Evolutionary conservation across 2,113 vertebrate genomes (phyloP), one percentile per base, ranked within the genome.

Genomic region (Rhinolophus sinicus): DNA sequence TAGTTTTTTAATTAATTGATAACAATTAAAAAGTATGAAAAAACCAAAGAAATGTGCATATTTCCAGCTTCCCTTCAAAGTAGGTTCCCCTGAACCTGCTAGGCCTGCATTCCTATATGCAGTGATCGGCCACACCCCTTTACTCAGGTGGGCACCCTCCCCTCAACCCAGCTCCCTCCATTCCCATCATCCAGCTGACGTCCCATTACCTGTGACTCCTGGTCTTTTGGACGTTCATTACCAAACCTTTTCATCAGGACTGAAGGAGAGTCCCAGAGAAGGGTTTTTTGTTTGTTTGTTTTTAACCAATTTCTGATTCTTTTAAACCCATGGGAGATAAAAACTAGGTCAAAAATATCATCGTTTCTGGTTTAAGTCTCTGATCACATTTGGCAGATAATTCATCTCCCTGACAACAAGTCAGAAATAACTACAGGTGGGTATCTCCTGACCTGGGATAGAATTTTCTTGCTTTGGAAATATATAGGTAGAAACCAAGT

Each of bases 371-470:
- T 56, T 54, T 18, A 56, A 92, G 28, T 81, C 10, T 87, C 88
- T 80, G 52, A 65, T 95, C 50, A 69, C 24, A 84, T 81, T 64
- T 97, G 52, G 13, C 73, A 80, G 52, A 44, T 88, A 50, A 52
- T 16, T 28, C 77, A 33, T 65, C 30, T 90, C 24, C 52, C 28
- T 44, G 38, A 88, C 26, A 80, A 50, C 7, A 76, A 90, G 60
- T 33, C 44, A 92, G 65, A 50, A 83, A 54, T 94, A 90, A 90
- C 26, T 54, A 9, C 54, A 91, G 60, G 38, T 56, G 54, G 56
- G 3, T 69, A 56, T 87, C 70, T 95, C 67, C 77, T 85, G 35
- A 73, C 47, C 22, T 62, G 33, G 19, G 12, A 70, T 44, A 73
- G 13, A 96, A 87, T 40, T 65, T 44, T 22, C 65, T 35, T 93